Conservation (phyloP, 2,113 vertebrate species). For the Bos indicus region DNA sequence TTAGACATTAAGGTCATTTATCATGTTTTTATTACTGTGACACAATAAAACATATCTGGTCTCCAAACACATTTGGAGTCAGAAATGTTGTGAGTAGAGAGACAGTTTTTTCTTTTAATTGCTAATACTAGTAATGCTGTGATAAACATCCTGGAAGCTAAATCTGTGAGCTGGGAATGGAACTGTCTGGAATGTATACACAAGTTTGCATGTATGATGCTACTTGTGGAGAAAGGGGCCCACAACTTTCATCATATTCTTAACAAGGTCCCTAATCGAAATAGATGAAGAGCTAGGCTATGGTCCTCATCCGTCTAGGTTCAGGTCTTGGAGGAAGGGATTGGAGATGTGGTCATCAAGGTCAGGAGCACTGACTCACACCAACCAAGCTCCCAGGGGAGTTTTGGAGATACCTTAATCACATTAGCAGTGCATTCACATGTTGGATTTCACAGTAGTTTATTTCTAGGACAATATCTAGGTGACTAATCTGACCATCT, state of each 20-base stretch:
- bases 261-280: not conserved
- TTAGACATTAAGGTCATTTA: not conserved
- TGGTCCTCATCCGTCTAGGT: not conserved
- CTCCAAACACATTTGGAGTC: not conserved
- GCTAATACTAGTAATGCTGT: not conserved
- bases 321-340: not conserved
- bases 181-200: not conserved
- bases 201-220: not conserved
- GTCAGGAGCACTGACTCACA: not conserved
- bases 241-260: not conserved
- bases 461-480: not conserved
- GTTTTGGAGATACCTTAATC: not conserved
- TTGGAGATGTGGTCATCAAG: not conserved
- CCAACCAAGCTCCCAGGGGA: not conserved
- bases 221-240: not conserved
- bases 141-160: not conserved
- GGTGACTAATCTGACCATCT: not conserved
- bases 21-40: not conserved
- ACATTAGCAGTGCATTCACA: not conserved
- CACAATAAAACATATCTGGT: not conserved
- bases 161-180: not conserved
- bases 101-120: not conserved
- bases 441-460: not conserved
- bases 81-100: not conserved
- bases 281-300: not conserved